Evolutionary conservation across 2,797 vertebrate genomes (phyloP).

Genomic region (Melopsittacus undulatus): DNA sequence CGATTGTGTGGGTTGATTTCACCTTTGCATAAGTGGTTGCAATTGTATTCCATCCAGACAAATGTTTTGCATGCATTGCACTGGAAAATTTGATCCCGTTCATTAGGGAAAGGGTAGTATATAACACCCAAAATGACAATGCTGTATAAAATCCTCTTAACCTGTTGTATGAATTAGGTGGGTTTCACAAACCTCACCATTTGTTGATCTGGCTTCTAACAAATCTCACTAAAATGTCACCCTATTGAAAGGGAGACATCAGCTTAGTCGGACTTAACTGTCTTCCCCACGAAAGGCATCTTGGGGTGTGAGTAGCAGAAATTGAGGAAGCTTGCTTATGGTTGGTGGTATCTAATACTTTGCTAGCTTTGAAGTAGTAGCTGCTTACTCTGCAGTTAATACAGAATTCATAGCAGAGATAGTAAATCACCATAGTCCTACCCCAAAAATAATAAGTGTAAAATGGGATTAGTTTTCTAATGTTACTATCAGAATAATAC

Average conservation of each 20-base stretch:
- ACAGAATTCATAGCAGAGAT: not conserved
- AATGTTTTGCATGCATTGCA: not conserved
- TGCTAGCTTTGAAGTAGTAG: not conserved
- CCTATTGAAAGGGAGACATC: not conserved
- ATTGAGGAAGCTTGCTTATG: not conserved
- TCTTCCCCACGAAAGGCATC: not conserved
- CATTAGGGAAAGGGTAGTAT: not conserved
- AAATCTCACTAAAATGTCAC: not conserved
- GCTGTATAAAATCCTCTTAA: not conserved
- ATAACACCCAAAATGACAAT: not conserved
- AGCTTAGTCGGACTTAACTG: not conserved
- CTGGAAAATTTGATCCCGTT: accelerated
- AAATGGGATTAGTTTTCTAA: not conserved
- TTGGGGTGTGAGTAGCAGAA: not conserved
- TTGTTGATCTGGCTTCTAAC: not conserved
- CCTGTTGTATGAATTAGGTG: not conserved
- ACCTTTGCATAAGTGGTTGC: not conserved
- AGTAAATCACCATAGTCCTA: not conserved
- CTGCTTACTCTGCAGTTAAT: not conserved
- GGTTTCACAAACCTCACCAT: not conserved
- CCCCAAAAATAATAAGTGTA: not conserved
- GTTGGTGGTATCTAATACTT: not conserved
- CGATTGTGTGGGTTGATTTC: not conserved
- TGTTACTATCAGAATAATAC: not conserved
- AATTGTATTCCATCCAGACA: not conserved